phyloP scores from a whole-genome alignment of 2,113 vertebrate species.

The Lontra canadensis region DNA sequence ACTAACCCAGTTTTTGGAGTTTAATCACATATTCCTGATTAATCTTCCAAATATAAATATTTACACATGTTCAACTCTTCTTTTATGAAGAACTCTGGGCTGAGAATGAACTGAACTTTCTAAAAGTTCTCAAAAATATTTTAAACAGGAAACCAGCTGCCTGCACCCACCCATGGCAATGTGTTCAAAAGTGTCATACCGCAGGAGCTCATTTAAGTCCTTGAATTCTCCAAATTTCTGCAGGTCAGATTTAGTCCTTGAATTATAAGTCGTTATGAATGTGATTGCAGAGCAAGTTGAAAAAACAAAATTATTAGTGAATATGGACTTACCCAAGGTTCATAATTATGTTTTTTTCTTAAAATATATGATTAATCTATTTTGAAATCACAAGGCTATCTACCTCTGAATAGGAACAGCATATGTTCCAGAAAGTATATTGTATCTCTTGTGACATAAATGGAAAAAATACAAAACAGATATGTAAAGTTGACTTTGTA shows the following conservation, averaged over 20 bases:
- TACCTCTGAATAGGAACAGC: not conserved
- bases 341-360: constrained; percentile 39
- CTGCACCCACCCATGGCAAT: not conserved
- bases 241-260: not conserved
- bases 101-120: constrained; percentile 22
- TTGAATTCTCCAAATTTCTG: not conserved
- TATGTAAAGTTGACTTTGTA: not conserved
- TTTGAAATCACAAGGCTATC: constrained; percentile 59
- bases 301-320: constrained; percentile 44
- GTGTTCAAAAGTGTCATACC: not conserved
- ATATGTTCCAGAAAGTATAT: not conserved
- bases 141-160: constrained; percentile 44
- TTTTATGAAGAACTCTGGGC: constrained; percentile 5
- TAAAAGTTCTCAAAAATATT: constrained; percentile 52
- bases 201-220: not conserved
- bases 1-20: not conserved
- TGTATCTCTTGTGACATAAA: not conserved
- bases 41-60: constrained; percentile 51
- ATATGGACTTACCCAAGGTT: not conserved
- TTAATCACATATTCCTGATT: not conserved
- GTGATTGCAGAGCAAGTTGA: not conserved
- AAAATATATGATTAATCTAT: not conserved
- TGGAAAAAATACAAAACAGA: constrained; percentile 3
- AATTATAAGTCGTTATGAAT: not conserved
- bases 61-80: constrained; percentile 16